Base-by-base conservation (phyloP, 2,113 vertebrate species). In the Mustela lutreola region DNA sequence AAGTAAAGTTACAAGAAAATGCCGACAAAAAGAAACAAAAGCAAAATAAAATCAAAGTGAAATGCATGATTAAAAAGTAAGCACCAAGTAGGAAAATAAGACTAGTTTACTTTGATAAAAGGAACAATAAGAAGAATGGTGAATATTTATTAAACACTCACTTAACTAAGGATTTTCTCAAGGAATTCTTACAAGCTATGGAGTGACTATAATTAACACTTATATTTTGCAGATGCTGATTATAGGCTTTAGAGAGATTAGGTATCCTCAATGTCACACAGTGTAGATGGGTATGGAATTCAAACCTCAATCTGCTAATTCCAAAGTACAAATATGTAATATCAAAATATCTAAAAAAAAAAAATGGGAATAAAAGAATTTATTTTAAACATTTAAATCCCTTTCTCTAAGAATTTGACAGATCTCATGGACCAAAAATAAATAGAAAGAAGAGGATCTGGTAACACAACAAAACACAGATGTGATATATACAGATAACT, bases 41-140 rank as follows among this genome's bases (percentile, higher is more conserved):
- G 12, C 58, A 89, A 58, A 48, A 48, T 73, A 71, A 91, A 45
- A 75, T 75, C 24, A 73, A 91, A 91, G 33, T 88, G 7, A 78
- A 91, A 84, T 53, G 60, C 15, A 82, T 70, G 76, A 83, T 58
- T 70, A 42, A 90, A 76, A 91, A 73, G 31, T 65, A 96, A 85
- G 7, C 65, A 65, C 63, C 62, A 87, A 65, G 45, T n/a, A 79
- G 22, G 16, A 89, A 22, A 91, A 86, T n/a, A 92, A 84, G 48
- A 31, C 45, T 79, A 73, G 79, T 84, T 89, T 95, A 88, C 60
- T 28, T 26, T 18, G 36, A 88, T 65, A 58, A 92, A 89, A 58
- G 50, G 1, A 60, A 50, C 5, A 36, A 45, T 60, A 79, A 56
- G 33, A 70, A n/a, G 42, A 73, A 80, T 7, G 42, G 26, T 56